Percentiles rank a stretch among this genome's conserved stretches.
Conservation (phyloP, 2,888 invertebrate species). For the Aleiodes testaceus region DNA sequence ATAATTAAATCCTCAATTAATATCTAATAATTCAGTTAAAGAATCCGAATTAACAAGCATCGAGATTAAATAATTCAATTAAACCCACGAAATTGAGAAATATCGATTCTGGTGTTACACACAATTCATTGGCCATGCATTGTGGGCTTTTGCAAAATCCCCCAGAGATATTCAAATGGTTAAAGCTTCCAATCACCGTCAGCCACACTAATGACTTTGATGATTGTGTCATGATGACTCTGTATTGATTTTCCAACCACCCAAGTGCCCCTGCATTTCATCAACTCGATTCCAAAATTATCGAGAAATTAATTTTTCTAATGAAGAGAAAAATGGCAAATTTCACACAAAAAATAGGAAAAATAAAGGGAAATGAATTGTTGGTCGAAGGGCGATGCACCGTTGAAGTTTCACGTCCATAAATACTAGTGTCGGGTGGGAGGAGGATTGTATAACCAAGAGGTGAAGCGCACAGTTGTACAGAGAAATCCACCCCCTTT, state of each 20-base stretch:
- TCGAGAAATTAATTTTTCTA: no score
- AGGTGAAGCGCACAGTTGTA: slow-evolving; percentile 27
- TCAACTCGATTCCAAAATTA: no score
- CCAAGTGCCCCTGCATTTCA: background rate
- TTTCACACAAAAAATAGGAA: background rate
- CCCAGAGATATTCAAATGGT: slow-evolving; percentile 4
- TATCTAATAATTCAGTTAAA: background rate
- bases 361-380: slow-evolving; percentile 26
- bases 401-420: slow-evolving; percentile 51
- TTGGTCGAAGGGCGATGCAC: slow-evolving; percentile 68
- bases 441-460: slow-evolving; percentile 48
- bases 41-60: background rate
- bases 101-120: slow-evolving; percentile 29
- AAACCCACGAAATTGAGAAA: background rate
- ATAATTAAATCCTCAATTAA: background rate
- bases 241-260: slow-evolving; percentile 37
- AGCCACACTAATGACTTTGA: slow-evolving; percentile 56
- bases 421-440: slow-evolving; percentile 52
- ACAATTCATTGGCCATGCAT: no score
- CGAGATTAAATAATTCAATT: slow-evolving; percentile 19
- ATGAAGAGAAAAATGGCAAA: background rate
- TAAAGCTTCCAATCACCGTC: slow-evolving; percentile 46
- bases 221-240: slow-evolving; percentile 50
- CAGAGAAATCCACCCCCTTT: slow-evolving; percentile 30
- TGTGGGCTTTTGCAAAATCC: slow-evolving; percentile 11